These are phyloP conservation scores for Noctua janthe DNA, from an alignment of 2,888 invertebrate species.

Conservation along the genomic window DNA sequence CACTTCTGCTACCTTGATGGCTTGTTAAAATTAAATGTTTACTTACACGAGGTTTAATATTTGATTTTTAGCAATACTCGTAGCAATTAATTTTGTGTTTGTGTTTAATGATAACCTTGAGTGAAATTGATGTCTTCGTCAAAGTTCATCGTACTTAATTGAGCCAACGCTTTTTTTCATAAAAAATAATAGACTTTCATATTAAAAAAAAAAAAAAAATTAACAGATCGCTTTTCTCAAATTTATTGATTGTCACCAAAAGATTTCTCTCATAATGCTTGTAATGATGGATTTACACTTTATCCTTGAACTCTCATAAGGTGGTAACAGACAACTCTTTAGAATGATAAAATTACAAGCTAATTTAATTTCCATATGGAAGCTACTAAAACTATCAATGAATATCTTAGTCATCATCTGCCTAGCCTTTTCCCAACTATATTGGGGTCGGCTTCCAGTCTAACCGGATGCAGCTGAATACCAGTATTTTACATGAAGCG, in stretches of 20 bases:
- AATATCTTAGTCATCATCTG: conserved; percentile 8
- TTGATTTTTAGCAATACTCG: conserved; percentile 39
- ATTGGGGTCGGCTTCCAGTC: no score
- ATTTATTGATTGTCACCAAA: conserved; percentile 4
- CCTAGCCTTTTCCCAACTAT: no score
- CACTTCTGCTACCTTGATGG: conserved; percentile 56
- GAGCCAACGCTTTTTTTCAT: background rate
- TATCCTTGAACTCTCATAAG: conserved; percentile 19
- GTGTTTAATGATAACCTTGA: conserved; percentile 12
- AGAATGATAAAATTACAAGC: background rate
- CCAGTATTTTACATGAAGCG: no score
- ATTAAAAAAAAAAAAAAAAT: background rate
- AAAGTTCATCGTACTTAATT: background rate
- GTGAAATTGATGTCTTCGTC: background rate
- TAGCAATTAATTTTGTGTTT: conserved; percentile 30
- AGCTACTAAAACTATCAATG: conserved; percentile 12
- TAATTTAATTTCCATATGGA: conserved; percentile 5
- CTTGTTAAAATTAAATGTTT: conserved; percentile 64
- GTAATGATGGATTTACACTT: background rate
- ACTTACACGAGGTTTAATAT: conserved; percentile 27
- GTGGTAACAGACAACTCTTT: background rate
- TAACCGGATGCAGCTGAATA: no score
- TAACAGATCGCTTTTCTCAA: background rate
- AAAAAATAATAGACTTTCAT: background rate
- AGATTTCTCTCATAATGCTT: background rate